These are phyloP conservation scores for Anticlea derivata DNA, from an alignment of 2,888 invertebrate species.

Conservation along the genomic window DNA sequence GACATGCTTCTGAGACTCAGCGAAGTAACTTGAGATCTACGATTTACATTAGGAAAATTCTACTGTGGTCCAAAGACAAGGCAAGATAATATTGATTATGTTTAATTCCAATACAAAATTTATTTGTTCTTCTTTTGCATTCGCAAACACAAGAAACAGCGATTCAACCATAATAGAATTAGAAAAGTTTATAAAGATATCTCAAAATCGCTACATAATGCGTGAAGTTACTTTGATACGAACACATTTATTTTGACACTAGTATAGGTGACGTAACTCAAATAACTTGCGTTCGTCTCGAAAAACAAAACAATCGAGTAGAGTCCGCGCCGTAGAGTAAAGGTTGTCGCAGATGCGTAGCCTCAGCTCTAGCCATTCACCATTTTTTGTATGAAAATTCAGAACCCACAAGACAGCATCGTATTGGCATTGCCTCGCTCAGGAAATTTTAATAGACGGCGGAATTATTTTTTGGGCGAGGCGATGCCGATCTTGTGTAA, in stretches of 20 bases:
- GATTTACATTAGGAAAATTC: slow-evolving; percentile 21
- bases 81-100: slow-evolving; percentile 52
- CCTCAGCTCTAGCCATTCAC: too few species aligned
- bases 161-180: slow-evolving; percentile 32
- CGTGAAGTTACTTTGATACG: slow-evolving; percentile 37
- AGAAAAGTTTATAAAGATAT: slow-evolving; percentile 34
- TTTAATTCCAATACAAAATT: slow-evolving; percentile 30
- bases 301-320: not conserved
- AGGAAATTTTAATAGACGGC: too few species aligned
- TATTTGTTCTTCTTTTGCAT: slow-evolving; percentile 18
- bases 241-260: slow-evolving; percentile 49
- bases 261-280: slow-evolving; percentile 21
- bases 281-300: not conserved
- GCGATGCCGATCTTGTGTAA: too few species aligned
- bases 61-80: slow-evolving; percentile 47
- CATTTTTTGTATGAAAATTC: too few species aligned
- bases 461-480: too few species aligned
- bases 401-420: too few species aligned
- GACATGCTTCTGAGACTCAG: slow-evolving; percentile 22
- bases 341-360: too few species aligned
- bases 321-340: too few species aligned
- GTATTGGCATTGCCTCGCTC: too few species aligned
- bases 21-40: slow-evolving; percentile 21
- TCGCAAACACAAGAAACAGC: slow-evolving; percentile 5
- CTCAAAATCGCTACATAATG: slow-evolving; percentile 42